These are phyloP conservation scores for Chrysolina haemoptera DNA, from an alignment of 2,888 invertebrate species.

Conservation along the genomic window DNA sequence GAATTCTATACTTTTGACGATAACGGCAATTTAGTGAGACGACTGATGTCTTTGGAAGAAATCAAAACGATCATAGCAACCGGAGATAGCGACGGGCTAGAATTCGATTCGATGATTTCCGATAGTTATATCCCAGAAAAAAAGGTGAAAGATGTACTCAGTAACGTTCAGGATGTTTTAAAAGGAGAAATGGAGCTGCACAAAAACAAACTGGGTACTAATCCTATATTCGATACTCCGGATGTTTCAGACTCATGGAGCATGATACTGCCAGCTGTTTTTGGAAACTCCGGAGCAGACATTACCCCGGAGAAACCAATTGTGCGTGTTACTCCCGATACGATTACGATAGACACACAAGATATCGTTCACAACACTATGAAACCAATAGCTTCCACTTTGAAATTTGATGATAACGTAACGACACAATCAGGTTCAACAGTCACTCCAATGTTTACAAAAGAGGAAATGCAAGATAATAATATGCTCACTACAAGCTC, in stretches of 20 bases:
- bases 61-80: conserved; percentile 90
- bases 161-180: conserved; percentile 86
- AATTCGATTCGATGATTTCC: conserved; percentile 69
- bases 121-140: conserved; percentile 71
- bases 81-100: conserved; percentile 80
- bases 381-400: conserved; percentile 28
- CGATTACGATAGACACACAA: conserved; percentile 63
- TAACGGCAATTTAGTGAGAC: conserved; percentile 85
- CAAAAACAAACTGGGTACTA: conserved; percentile 69
- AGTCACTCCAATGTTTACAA: background rate
- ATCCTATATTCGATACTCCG: conserved; percentile 77
- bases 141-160: conserved; percentile 85
- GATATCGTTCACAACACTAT: conserved; percentile 38
- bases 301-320: conserved; percentile 63
- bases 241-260: conserved; percentile 86
- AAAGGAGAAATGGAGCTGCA: conserved; percentile 80
- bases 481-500: background rate
- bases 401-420: background rate
- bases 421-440: background rate
- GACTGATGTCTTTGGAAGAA: conserved; percentile 88
- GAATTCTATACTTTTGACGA: conserved; percentile 92
- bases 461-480: background rate
- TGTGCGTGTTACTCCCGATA: conserved; percentile 63
- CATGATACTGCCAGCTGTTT: conserved; percentile 84
- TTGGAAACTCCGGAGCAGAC: conserved; percentile 73